Evolutionary conservation across 1,140 invertebrate genomes (phyloP), one percentile per base, ranked within the genome.

Genomic region (Diabrotica virgifera): DNA sequence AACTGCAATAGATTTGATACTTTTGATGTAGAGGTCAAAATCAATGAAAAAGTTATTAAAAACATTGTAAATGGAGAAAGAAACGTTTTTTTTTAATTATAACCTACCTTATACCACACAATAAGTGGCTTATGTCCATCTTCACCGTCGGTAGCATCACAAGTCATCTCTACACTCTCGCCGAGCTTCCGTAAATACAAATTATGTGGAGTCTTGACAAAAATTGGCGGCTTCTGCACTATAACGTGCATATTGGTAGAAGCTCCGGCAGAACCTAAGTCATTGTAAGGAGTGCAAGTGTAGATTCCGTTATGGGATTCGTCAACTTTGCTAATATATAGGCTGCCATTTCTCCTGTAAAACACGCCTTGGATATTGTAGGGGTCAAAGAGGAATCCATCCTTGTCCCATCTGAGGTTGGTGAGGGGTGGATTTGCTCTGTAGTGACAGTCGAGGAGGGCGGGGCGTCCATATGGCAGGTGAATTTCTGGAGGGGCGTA

Each of bases 361-460:
- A 91, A 91, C 0, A 95, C 91, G 11, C 92, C 93, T 57, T 87
- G 91, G 24, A 93, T 91, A 74, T 95, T 93, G 78, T 93, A 94
- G 1, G 93, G 92, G 78, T 96, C 93, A 75, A 94, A 95, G 0
- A 95, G 85, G 72, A 95, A 91, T 13, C 92, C 93, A 77, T 96
- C 94, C 79, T 96, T 95, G 75, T 94, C 93, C 96, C 96, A 98
- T 57, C 92, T 87, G 14, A 97, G 82, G 76, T 94, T 93, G n/a
- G 91, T 93, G 60, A 97, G 81, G 3, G 94, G 91, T 12, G 96
- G 96, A 83, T 97, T 97, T 0, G 95, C 91, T 71, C 93, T 87
- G 71, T 96, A 94, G 75, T 95, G 92, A 78, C 96, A 98, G 78
- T 95, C 92, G 50, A 98, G 83, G 50, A 94, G 86, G 11, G 93